A percentile compares a stretch with the other conserved stretches of the same genome.
Evolutionary conservation across 2,113 vertebrate genomes (phyloP).

Genomic region (Engystomops pustulosus): DNA sequence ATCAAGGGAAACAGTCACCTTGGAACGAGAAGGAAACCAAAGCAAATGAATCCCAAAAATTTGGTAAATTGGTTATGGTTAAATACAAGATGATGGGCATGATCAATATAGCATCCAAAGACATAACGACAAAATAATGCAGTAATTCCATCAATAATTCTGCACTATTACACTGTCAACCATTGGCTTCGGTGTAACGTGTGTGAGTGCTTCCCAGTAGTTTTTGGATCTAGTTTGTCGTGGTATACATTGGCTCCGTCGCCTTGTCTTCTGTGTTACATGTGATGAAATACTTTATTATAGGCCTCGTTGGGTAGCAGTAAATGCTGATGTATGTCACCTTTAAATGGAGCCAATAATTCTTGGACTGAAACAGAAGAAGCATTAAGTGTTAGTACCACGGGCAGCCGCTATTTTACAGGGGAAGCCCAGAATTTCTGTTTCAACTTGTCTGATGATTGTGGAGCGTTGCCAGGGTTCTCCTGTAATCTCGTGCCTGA

Average conservation of each 20-base stretch:
- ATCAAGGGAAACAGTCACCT: too few relatives aligned
- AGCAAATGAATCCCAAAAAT: too few relatives aligned
- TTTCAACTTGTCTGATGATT: slow-evolving; percentile 50
- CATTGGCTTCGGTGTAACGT: too few relatives aligned
- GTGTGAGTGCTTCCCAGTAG: too few relatives aligned
- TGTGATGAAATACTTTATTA: slow-evolving; percentile 1
- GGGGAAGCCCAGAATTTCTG: slow-evolving; percentile 56
- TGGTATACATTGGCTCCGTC: background rate
- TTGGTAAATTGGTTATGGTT: too few relatives aligned
- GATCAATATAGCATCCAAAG: too few relatives aligned
- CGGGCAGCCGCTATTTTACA: slow-evolving; percentile 27
- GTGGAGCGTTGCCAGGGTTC: slow-evolving; percentile 30
- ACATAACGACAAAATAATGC: too few relatives aligned
- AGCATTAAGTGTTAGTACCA: background rate
- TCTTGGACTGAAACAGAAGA: slow-evolving; percentile 35
- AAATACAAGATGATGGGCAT: too few relatives aligned
- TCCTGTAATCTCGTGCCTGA: slow-evolving; percentile 11
- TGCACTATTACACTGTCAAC: too few relatives aligned
- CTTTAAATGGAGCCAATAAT: slow-evolving; percentile 26
- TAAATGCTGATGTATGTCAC: background rate
- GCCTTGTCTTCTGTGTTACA: background rate
- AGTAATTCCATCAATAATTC: too few relatives aligned
- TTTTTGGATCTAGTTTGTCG: too few relatives aligned
- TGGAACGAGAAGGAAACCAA: too few relatives aligned
- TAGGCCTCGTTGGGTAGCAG: background rate